These are phyloP conservation scores for Amphipyra berbera DNA, from an alignment of 2,888 invertebrate genomes.

Conservation along the genomic window DNA sequence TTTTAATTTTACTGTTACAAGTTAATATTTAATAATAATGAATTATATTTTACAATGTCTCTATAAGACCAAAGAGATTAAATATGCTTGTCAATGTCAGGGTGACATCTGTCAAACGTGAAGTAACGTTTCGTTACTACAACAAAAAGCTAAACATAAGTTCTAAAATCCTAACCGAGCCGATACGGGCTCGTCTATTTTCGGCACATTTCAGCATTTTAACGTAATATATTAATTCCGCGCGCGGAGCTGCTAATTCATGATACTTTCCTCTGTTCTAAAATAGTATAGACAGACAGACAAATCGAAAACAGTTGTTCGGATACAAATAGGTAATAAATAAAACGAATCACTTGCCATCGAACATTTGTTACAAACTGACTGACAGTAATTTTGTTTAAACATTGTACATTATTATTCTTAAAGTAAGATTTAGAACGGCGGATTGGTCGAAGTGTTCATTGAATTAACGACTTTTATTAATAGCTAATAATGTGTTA, in stretches of 20 bases:
- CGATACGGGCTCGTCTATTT: too few species aligned
- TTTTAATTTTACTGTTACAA: too few species aligned
- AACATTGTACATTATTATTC: background rate
- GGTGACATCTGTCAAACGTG: too few species aligned
- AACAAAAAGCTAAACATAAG: too few species aligned
- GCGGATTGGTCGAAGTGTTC: background rate
- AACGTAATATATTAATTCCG: too few species aligned
- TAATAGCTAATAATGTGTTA: background rate
- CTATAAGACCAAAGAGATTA: too few species aligned
- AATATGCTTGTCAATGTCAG: too few species aligned
- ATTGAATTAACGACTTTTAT: constrained; percentile 1
- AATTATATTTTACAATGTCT: too few species aligned
- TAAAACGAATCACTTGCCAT: constrained; percentile 35
- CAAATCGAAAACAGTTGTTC: constrained; percentile 45
- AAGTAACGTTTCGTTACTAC: too few species aligned
- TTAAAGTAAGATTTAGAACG: background rate
- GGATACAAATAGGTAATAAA: constrained; percentile 44
- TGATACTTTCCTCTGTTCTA: constrained; percentile 6
- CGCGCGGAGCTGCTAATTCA: constrained; percentile 14
- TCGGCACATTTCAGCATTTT: too few species aligned
- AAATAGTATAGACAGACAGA: constrained; percentile 30
- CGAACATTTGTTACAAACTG: constrained; percentile 19
- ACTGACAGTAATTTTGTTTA: constrained; percentile 15
- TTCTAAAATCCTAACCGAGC: too few species aligned
- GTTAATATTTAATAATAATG: too few species aligned